A percentile compares a stretch with the other conserved stretches of the same genome.
phyloP scores from a whole-genome alignment of 2,797 vertebrate genomes.

The Vespertilio murinus region DNA sequence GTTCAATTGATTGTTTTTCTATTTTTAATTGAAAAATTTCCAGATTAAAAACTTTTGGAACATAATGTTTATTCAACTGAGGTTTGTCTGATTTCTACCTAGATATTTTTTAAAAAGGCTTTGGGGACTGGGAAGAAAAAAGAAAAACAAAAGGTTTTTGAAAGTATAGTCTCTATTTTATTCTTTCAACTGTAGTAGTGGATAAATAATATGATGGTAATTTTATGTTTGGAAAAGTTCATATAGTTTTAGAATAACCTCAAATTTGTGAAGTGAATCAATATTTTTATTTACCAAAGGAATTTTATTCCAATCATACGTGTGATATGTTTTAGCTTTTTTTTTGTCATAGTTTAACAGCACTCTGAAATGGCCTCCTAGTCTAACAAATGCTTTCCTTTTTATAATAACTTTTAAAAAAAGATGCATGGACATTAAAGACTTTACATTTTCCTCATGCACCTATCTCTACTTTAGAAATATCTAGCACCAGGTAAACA shows the following conservation, averaged over 20 bases:
- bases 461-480: not conserved
- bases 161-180: not conserved
- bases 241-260: constrained; percentile 25
- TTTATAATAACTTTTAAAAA: constrained; percentile 3
- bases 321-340: not conserved
- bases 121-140: too few species aligned
- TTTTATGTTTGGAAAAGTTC: constrained; percentile 16
- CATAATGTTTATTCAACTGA: not conserved
- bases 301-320: not conserved
- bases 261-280: constrained; percentile 19
- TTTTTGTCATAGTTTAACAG: not conserved
- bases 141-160: not conserved
- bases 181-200: not conserved
- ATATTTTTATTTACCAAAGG: constrained; percentile 21
- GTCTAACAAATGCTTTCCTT: not conserved
- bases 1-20: not conserved
- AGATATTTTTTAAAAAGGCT: too few species aligned
- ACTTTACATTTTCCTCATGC: not conserved
- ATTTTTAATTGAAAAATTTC: constrained; percentile 15
- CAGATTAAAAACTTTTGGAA: constrained; percentile 37
- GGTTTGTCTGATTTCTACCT: not conserved
- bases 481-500: constrained; percentile 11
- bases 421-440: not conserved
- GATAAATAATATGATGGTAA: constrained; percentile 15
- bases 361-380: not conserved